A percentile compares a stretch with the other conserved stretches of the same genome.
phyloP scores from a whole-genome alignment of 2,797 vertebrate genomes.

The Lagodon rhomboides region DNA sequence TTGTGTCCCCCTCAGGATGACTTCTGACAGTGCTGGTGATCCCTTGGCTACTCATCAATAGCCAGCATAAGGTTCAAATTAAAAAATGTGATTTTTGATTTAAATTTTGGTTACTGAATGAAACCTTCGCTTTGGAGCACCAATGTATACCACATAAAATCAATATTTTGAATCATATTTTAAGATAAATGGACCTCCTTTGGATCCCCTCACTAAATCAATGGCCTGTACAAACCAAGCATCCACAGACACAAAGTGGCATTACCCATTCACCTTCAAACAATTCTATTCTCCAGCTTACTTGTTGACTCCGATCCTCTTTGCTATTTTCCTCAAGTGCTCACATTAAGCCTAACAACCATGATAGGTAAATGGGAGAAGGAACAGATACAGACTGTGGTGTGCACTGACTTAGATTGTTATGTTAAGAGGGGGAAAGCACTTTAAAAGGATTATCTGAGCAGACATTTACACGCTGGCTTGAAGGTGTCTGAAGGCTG shows the following conservation, averaged over 20 bases:
- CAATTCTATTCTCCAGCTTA: slow-evolving; percentile 12
- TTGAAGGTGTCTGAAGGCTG: slow-evolving; percentile 22
- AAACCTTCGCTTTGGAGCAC: too few species aligned
- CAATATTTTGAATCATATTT: too few species aligned
- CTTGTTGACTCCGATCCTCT: slow-evolving; percentile 52
- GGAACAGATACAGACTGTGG: slow-evolving; percentile 19
- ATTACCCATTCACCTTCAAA: background rate
- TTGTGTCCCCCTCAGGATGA: too few species aligned
- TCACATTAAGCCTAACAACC: slow-evolving; percentile 61
- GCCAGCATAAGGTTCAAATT: too few species aligned
- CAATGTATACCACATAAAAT: too few species aligned
- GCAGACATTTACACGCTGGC: slow-evolving; percentile 46
- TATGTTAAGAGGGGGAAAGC: slow-evolving; percentile 21
- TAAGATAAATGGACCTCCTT: too few species aligned
- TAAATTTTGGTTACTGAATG: too few species aligned
- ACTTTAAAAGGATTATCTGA: slow-evolving; percentile 49
- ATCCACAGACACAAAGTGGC: background rate
- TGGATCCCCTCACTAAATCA: background rate
- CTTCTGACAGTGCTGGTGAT: too few species aligned
- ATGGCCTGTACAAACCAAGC: background rate
- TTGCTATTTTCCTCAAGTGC: slow-evolving; percentile 49
- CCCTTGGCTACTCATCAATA: too few species aligned
- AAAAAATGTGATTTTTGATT: too few species aligned
- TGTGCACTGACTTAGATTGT: slow-evolving; percentile 40
- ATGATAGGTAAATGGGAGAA: slow-evolving; percentile 47